phyloP scores from a whole-genome alignment of 2,797 vertebrate genomes.

The Lates japonicus region DNA sequence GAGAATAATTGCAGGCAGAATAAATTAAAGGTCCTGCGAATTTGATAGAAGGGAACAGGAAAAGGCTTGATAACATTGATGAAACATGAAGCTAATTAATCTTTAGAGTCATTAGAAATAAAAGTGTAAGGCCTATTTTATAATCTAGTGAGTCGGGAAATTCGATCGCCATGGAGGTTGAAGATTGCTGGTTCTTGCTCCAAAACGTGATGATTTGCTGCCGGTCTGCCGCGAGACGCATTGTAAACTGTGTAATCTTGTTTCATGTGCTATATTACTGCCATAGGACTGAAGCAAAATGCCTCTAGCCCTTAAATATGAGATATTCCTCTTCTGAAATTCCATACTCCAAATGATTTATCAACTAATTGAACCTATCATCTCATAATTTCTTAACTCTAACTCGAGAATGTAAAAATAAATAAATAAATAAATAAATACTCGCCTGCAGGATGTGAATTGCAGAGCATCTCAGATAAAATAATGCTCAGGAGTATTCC shows the following conservation, averaged over 20 bases:
- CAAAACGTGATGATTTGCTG: not conserved
- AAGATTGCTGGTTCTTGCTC: not conserved
- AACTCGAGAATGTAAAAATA: slow-evolving; percentile 11
- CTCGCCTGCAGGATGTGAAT: not conserved
- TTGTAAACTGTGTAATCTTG: not conserved
- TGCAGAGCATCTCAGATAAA: slow-evolving; percentile 7
- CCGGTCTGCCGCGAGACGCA: not conserved
- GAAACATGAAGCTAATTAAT: no score
- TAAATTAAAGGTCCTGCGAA: no score
- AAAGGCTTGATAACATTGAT: no score
- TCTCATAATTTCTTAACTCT: not conserved
- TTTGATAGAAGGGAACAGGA: no score
- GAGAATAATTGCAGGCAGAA: no score
- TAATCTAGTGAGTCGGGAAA: not conserved
- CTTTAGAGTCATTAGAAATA: no score
- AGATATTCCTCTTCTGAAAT: not conserved
- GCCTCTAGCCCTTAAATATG: no score
- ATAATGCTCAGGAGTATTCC: slow-evolving; percentile 31
- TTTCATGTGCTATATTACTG: not conserved
- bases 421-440: no score
- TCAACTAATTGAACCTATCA: not conserved
- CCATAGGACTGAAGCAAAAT: not conserved
- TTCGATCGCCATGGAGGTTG: not conserved
- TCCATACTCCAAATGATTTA: not conserved
- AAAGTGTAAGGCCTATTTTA: not conserved